Evolutionary conservation across 2,797 vertebrate species (phyloP).

Genomic region (Characodon lateralis): DNA sequence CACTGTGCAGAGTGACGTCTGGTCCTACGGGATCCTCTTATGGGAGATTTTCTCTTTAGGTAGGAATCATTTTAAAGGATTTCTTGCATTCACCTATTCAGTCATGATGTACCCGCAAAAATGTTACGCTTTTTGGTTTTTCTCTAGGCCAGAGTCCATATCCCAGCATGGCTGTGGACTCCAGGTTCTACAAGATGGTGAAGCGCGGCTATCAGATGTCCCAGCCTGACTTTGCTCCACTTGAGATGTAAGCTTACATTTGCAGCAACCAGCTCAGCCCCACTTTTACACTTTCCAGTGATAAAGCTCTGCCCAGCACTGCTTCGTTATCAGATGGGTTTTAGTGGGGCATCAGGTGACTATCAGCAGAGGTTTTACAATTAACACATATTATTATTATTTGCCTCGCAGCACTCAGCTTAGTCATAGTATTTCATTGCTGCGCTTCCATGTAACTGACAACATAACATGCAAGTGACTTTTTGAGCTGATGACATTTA

Average conservation of each 20-base stretch:
- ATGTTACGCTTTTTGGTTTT: accelerated
- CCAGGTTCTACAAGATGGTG: conserved; percentile 96
- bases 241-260: conserved; percentile 87
- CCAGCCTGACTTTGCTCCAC: conserved; percentile 88
- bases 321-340: conserved; percentile 42
- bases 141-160: conserved; percentile 93
- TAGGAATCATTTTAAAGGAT: conserved; percentile 61
- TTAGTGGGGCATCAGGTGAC: conserved; percentile 43
- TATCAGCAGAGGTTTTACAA: conserved; percentile 37
- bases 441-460: background rate
- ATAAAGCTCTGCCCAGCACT: background rate
- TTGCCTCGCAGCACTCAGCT: background rate
- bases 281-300: background rate
- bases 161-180: conserved; percentile 91
- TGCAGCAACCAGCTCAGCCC: background rate
- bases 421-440: background rate
- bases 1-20: conserved; percentile 97
- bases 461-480: background rate
- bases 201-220: conserved; percentile 96
- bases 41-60: conserved; percentile 99
- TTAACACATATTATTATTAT: background rate
- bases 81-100: background rate
- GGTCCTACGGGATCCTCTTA: conserved; percentile 97
- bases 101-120: background rate
- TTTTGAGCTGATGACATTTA: background rate